Evolutionary conservation across 2,797 vertebrate species (phyloP).

Genomic region (Cottoperca gobio): DNA sequence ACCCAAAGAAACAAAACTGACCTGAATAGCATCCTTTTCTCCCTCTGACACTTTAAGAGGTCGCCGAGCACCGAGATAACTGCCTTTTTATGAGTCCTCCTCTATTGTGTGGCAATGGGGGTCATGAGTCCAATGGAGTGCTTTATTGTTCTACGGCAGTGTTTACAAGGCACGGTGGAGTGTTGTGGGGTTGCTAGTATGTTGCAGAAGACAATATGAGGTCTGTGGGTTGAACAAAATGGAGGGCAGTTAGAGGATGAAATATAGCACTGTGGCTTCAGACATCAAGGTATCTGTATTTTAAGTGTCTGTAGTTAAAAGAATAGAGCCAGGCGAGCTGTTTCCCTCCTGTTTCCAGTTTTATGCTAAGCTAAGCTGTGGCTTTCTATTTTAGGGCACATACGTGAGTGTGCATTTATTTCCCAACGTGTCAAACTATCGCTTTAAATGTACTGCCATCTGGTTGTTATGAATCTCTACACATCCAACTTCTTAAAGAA

Average conservation of each 20-base stretch:
- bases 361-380: not conserved
- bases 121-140: conserved; percentile 87
- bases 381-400: not conserved
- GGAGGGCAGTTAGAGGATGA: conserved; percentile 63
- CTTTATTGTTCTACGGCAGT: conserved; percentile 87
- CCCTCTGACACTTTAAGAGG: conserved; percentile 84
- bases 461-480: not conserved
- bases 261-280: conserved; percentile 39
- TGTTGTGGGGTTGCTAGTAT: conserved; percentile 75
- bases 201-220: conserved; percentile 75
- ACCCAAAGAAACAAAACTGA: conserved; percentile 69
- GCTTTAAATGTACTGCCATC: not conserved
- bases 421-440: not conserved
- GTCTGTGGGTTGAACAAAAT: conserved; percentile 71
- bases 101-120: conserved; percentile 87
- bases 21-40: conserved; percentile 79
- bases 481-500: not conserved
- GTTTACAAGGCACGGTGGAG: conserved; percentile 83
- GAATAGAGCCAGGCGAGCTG: not conserved
- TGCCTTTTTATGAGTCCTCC: conserved; percentile 89
- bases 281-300: not conserved
- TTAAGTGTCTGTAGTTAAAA: conserved; percentile 17
- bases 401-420: not conserved
- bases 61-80: conserved; percentile 86
- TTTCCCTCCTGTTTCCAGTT: not conserved